These are phyloP conservation scores for Liasis olivaceus DNA, from an alignment of 2,797 vertebrate genomes.

Conservation along the genomic window DNA sequence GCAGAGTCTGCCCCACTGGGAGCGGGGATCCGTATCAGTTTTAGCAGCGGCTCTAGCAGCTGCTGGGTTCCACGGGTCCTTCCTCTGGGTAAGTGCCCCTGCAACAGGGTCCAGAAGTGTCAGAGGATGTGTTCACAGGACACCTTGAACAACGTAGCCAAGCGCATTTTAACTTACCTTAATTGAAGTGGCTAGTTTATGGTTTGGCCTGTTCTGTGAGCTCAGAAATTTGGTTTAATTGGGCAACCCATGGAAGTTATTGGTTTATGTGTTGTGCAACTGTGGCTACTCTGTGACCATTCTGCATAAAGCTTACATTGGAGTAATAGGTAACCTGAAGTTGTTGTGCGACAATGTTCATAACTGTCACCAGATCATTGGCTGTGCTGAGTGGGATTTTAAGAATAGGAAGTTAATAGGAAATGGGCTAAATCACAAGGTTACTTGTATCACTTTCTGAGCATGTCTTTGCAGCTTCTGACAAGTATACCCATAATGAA, in stretches of 20 bases:
- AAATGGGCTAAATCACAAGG: background rate
- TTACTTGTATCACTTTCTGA: background rate
- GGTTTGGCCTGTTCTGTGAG: background rate
- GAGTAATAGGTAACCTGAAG: background rate
- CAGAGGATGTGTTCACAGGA: background rate
- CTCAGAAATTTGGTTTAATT: background rate
- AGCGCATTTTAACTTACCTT: background rate
- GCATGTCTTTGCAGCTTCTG: background rate
- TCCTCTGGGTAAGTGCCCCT: background rate
- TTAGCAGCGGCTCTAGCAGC: background rate
- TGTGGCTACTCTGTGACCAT: background rate
- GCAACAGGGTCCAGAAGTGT: too few species aligned
- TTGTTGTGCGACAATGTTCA: background rate
- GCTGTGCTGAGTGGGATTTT: background rate
- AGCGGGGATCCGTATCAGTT: background rate
- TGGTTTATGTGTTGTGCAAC: background rate
- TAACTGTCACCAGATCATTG: background rate
- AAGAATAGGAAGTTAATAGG: background rate
- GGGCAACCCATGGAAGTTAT: background rate
- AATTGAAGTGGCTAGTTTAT: background rate
- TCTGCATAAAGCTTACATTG: background rate
- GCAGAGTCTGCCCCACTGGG: conserved; percentile 48
- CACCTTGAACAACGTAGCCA: background rate
- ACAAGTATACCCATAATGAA: background rate
- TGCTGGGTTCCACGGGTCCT: background rate